A percentile compares a stretch with the other conserved stretches of the same genome.
phyloP scores from a whole-genome alignment of 2,888 invertebrate genomes.

The Aethes cnicana region DNA sequence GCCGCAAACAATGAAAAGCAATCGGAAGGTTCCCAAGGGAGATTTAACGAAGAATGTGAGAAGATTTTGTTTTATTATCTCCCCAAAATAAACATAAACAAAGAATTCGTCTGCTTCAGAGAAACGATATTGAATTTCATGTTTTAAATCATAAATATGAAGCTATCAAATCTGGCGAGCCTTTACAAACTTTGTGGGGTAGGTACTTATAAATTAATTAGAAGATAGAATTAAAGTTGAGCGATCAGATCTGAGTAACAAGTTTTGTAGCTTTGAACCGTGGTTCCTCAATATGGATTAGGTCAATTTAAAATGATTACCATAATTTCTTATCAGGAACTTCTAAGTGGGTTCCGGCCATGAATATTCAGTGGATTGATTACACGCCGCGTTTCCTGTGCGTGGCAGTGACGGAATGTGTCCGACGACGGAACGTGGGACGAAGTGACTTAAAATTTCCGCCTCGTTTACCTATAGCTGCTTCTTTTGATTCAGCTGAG shows the following conservation, averaged over 20 bases:
- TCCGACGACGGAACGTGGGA: slow-evolving; percentile 1
- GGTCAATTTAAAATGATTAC: slow-evolving; percentile 73
- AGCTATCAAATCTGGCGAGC: slow-evolving; percentile 48
- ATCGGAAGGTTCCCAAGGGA: no score
- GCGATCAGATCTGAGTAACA: slow-evolving; percentile 54
- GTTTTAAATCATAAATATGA: slow-evolving; percentile 33
- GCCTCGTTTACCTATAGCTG: neutral
- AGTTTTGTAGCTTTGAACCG: slow-evolving; percentile 56
- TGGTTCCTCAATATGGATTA: slow-evolving; percentile 64
- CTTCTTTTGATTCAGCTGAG: no score
- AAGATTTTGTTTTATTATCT: no score
- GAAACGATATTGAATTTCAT: slow-evolving; percentile 17
- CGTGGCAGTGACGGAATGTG: slow-evolving; percentile 25
- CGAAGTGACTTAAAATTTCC: slow-evolving; percentile 1
- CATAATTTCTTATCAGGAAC: slow-evolving; percentile 71
- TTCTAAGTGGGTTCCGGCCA: slow-evolving; percentile 58
- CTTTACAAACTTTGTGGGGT: slow-evolving; percentile 51
- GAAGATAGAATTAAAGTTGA: slow-evolving; percentile 55
- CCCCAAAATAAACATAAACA: neutral
- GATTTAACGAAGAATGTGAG: no score
- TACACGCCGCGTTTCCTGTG: slow-evolving; percentile 20
- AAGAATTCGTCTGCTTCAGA: neutral
- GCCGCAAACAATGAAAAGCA: no score
- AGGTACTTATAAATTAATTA: slow-evolving; percentile 69
- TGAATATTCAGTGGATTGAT: slow-evolving; percentile 57